Conservation (phyloP, 2,113 vertebrate species). For the Uria aalge region DNA sequence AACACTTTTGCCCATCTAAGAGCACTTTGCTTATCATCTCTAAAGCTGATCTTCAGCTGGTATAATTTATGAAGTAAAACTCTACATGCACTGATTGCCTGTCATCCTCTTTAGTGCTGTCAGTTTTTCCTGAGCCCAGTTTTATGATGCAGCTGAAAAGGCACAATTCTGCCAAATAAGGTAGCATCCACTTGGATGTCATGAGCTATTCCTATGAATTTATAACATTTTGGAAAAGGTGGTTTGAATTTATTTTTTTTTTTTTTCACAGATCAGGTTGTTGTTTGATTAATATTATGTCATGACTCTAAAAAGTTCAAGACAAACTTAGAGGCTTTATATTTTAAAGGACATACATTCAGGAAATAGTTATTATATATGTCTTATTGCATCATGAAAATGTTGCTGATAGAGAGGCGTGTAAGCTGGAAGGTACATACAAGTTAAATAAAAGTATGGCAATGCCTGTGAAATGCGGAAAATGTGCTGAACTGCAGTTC, state of each 20-base stretch:
- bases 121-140: background rate
- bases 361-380: background rate
- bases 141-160: background rate
- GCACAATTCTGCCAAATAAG: background rate
- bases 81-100: background rate
- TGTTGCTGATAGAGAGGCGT: background rate
- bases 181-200: background rate
- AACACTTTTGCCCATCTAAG: background rate
- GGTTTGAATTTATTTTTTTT: background rate
- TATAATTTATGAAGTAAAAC: background rate
- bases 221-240: background rate
- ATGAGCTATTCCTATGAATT: background rate
- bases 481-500: background rate
- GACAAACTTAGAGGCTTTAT: background rate
- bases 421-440: background rate
- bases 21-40: background rate
- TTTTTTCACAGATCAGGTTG: background rate
- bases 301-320: background rate
- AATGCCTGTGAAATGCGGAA: background rate
- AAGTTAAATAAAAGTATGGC: background rate
- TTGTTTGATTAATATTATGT: background rate
- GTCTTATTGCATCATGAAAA: background rate
- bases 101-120: background rate
- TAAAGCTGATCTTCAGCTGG: background rate
- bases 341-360: background rate